Evolutionary conservation across 37 sponge, comb jelly and placozoan species (phyloP).

Genomic region (Agelas oroides): DNA sequence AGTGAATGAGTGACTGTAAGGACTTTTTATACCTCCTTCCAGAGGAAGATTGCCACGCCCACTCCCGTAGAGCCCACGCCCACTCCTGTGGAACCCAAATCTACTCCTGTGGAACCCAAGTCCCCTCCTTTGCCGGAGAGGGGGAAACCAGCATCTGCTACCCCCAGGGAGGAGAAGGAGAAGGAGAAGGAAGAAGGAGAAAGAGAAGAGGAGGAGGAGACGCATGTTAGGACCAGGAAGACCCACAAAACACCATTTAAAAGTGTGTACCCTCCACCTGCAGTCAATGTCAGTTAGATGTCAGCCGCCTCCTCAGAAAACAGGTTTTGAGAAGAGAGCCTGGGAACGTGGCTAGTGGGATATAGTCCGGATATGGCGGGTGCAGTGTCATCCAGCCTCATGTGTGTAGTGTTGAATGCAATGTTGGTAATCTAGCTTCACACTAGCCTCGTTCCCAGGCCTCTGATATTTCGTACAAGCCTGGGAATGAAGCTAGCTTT

Average conservation of each 20-base stretch:
- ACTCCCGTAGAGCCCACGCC: not conserved
- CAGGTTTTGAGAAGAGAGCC: no score
- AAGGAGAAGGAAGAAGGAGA: not conserved
- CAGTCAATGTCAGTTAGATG: no score
- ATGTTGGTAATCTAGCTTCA: no score
- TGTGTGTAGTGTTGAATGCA: no score
- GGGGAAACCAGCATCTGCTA: not conserved
- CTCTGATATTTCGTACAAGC: no score
- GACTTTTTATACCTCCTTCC: not conserved
- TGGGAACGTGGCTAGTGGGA: no score
- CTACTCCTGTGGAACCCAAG: not conserved
- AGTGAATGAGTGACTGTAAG: no score
- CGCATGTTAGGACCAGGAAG: slow-evolving; percentile 11
- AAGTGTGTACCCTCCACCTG: slow-evolving; percentile 1
- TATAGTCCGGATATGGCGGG: no score
- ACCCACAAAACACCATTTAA: slow-evolving; percentile 2
- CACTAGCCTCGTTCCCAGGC: no score
- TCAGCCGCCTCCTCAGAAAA: no score
- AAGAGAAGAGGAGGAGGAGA: slow-evolving; percentile 36
- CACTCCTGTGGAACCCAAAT: not conserved
- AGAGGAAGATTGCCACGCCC: not conserved
- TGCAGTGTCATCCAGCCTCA: no score
- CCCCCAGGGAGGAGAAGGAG: slow-evolving; percentile 13
- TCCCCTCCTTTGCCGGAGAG: not conserved
- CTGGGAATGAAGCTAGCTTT: no score